phyloP scores from a whole-genome alignment of 2,113 vertebrate genomes.

The Progne subis region DNA sequence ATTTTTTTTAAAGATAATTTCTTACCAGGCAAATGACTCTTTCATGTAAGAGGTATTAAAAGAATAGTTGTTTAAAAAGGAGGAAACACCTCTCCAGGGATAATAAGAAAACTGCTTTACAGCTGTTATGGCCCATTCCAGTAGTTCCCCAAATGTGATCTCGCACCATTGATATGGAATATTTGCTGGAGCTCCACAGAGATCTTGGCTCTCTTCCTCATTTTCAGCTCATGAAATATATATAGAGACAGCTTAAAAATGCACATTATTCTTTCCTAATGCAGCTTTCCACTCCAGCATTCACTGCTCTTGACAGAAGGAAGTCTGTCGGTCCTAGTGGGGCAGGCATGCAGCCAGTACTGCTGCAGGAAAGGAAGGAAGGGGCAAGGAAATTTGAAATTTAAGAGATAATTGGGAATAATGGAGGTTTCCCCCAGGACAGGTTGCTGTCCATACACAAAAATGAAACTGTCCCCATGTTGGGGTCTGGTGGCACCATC shows the following conservation, averaged over 20 bases:
- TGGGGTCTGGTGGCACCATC: not conserved
- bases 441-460: not conserved
- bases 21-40: not conserved
- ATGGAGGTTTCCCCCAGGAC: not conserved
- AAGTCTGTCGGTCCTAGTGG: rapidly evolving
- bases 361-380: not conserved
- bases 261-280: not conserved
- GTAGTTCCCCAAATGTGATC: not conserved
- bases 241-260: not conserved
- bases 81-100: not conserved
- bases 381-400: not conserved
- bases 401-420: not conserved
- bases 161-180: not conserved
- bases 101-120: not conserved
- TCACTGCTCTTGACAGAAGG: not conserved
- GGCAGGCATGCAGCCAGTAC: not conserved
- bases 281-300: not conserved
- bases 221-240: not conserved
- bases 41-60: conserved; percentile 20
- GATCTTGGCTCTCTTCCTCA: not conserved
- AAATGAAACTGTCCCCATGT: not conserved
- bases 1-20: not conserved
- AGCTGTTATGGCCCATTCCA: not conserved
- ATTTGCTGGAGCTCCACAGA: not conserved
- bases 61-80: not conserved